Conservation (phyloP, 92 coral and sea anemone genomes). For the Plumapathes pennacea region DNA sequence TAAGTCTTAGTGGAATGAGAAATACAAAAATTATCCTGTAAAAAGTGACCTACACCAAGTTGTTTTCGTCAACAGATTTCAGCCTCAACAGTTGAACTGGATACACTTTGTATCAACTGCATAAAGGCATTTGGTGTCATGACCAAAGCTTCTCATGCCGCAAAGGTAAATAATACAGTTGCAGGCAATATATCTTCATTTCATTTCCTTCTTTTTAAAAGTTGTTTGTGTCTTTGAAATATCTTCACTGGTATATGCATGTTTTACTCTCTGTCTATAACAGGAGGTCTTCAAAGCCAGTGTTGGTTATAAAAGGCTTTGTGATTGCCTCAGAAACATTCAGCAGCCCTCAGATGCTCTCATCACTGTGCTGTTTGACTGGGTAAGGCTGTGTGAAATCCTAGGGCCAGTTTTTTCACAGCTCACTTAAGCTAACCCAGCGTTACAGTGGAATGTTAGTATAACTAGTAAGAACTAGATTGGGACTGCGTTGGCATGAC, state of each 20-base stretch:
- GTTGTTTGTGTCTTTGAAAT: neutral
- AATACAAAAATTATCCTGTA: too few relatives aligned
- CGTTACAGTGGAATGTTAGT: too few relatives aligned
- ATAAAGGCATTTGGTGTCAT: neutral
- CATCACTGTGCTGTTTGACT: slow-evolving; percentile 62
- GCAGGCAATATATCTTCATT: neutral
- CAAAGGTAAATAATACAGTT: neutral
- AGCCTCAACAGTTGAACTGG: too few relatives aligned
- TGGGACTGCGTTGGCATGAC: too few relatives aligned
- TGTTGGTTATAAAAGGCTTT: slow-evolving; percentile 66
- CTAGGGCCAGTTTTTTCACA: neutral
- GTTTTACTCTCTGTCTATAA: neutral
- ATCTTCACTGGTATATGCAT: neutral
- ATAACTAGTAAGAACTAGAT: too few relatives aligned
- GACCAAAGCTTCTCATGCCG: neutral
- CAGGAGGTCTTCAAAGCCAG: slow-evolving; percentile 88
- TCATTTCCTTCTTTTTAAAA: too few relatives aligned
- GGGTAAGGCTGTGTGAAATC: too few relatives aligned
- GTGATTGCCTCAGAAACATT: slow-evolving; percentile 46
- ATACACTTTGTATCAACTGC: neutral
- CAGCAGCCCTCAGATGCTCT: slow-evolving; percentile 65
- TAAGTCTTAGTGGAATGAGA: too few relatives aligned
- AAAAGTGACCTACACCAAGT: too few relatives aligned
- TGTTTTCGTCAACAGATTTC: too few relatives aligned
- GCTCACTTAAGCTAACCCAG: neutral